Conservation (phyloP, 2,888 invertebrate genomes). For the Cryptus armator region DNA sequence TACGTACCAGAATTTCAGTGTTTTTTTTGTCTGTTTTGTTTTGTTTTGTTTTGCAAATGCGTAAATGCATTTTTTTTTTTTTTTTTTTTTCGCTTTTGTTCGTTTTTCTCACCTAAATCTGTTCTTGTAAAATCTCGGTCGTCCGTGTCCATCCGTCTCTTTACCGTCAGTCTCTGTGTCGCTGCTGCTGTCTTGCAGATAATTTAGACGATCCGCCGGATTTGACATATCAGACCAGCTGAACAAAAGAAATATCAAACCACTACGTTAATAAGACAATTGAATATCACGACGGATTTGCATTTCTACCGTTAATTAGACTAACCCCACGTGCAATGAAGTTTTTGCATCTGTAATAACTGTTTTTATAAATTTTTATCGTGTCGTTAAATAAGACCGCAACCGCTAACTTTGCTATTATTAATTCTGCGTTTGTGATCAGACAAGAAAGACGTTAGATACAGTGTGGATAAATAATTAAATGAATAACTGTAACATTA, state of each 20-base stretch:
- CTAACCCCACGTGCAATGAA: background rate
- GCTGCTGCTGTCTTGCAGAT: constrained; percentile 91
- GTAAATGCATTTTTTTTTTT: background rate
- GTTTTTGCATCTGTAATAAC: background rate
- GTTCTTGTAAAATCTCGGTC: constrained; percentile 89
- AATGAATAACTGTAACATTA: background rate
- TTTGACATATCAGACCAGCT: constrained; percentile 84
- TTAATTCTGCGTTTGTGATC: background rate
- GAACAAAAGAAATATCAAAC: constrained; percentile 61
- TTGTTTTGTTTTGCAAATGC: background rate
- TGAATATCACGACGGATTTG: background rate
- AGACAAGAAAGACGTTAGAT: background rate
- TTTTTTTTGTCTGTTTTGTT: background rate
- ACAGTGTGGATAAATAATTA: constrained; percentile 6
- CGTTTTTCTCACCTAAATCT: constrained; percentile 87
- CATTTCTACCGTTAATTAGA: background rate
- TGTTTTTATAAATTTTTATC: background rate
- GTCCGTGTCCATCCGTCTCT: constrained; percentile 89
- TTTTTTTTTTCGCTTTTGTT: constrained; percentile 5
- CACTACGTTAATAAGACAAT: constrained; percentile 8
- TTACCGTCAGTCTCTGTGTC: constrained; percentile 93
- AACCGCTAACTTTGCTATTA: constrained; percentile 9
- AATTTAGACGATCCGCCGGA: constrained; percentile 82
- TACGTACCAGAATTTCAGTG: constrained; percentile 53
- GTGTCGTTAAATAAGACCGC: background rate